Conservation (phyloP, 2,113 vertebrate genomes). For the Chaenocephalus aceratus region DNA sequence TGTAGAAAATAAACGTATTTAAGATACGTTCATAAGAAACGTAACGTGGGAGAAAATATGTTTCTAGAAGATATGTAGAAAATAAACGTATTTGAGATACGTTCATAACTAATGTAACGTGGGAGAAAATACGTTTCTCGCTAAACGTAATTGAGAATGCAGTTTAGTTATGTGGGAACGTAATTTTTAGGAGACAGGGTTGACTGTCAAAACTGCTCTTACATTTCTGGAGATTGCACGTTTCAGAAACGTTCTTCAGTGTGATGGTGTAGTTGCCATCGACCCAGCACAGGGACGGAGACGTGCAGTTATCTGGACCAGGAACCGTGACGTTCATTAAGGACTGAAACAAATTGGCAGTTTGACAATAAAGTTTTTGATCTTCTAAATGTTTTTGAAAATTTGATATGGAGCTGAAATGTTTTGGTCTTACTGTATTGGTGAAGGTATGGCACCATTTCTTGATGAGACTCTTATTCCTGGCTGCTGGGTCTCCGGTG, state of each 20-base stretch:
- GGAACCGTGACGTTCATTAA: conserved; percentile 87
- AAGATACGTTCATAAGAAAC: no score
- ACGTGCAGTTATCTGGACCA: conserved; percentile 88
- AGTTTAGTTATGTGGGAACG: no score
- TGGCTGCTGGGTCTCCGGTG: conserved; percentile 83
- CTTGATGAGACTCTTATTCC: conserved; percentile 91
- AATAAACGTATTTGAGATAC: no score
- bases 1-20: no score
- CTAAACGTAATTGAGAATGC: no score
- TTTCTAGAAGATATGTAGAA: no score
- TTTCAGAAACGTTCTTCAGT: conserved; percentile 84
- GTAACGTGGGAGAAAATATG: no score
- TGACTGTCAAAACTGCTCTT: conserved; percentile 33
- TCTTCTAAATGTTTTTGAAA: background rate
- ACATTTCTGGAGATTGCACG: conserved; percentile 87
- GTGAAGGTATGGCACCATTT: conserved; percentile 88
- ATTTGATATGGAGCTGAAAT: background rate
- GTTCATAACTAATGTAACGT: no score
- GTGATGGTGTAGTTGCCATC: conserved; percentile 81
- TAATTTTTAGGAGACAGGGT: no score
- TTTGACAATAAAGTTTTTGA: background rate
- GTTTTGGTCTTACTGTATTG: conserved; percentile 83
- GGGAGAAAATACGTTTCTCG: no score
- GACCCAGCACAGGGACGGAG: conserved; percentile 84
- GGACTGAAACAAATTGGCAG: conserved; percentile 78